Evolutionary conservation across 2,888 invertebrate species (phyloP).

Genomic region (Meganola albula): DNA sequence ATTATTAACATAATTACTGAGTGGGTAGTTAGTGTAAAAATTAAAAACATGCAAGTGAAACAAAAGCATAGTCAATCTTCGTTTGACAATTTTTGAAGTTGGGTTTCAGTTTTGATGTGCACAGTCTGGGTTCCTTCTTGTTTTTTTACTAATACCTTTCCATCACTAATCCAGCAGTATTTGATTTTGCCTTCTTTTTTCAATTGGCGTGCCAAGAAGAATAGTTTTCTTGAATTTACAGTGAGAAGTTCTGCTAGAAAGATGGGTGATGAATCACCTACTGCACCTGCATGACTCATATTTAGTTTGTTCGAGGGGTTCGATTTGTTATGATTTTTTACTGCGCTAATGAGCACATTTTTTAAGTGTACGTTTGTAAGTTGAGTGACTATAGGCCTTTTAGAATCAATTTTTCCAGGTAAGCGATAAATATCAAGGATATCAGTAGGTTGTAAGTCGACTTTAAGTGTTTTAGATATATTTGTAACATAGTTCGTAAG

Average conservation of each 20-base stretch:
- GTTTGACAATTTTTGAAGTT: background rate
- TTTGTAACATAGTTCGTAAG: background rate
- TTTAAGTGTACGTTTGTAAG: background rate
- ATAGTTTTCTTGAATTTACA: slow-evolving; percentile 2
- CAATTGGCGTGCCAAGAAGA: background rate
- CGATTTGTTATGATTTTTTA: slow-evolving; percentile 1
- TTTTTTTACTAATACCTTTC: slow-evolving; percentile 5
- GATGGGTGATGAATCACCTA: background rate
- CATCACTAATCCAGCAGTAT: slow-evolving; percentile 4
- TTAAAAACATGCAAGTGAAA: background rate
- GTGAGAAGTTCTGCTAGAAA: slow-evolving; percentile 3
- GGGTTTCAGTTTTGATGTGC: background rate
- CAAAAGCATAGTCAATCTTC: background rate
- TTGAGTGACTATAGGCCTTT: slow-evolving; percentile 1
- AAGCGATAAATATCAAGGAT: slow-evolving; percentile 1
- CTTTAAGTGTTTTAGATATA: background rate
- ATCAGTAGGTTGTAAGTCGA: background rate
- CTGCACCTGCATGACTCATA: background rate
- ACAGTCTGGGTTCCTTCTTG: background rate
- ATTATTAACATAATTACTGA: too few relatives aligned
- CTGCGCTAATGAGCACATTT: background rate
- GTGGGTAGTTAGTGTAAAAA: too few relatives aligned
- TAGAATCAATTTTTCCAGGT: background rate
- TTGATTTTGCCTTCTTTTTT: slow-evolving; percentile 2
- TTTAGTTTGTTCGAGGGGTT: background rate